Percentiles rank a stretch among this genome's conserved stretches.
Evolutionary conservation across 2,797 vertebrate species (phyloP).

Genomic region (Dendrocincla fuliginosa): DNA sequence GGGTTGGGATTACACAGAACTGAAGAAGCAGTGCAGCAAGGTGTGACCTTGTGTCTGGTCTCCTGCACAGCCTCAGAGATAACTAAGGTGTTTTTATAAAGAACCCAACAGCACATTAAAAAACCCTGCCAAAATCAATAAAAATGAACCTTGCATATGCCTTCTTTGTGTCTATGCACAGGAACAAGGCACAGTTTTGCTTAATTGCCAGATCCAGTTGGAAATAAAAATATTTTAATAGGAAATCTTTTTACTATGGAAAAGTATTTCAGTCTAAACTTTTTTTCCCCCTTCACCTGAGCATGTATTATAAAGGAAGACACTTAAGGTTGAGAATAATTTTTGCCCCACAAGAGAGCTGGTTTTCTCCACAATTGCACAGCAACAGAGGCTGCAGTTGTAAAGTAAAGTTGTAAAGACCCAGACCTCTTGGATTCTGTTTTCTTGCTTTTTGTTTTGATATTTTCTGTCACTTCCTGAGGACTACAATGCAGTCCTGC

Average conservation of each 20-base stretch:
- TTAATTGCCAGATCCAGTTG: neutral
- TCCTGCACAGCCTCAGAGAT: neutral
- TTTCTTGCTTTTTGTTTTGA: neutral
- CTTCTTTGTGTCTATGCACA: neutral
- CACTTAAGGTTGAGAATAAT: neutral
- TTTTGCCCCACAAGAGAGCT: neutral
- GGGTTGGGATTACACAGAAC: neutral
- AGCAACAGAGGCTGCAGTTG: neutral
- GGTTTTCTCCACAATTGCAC: neutral
- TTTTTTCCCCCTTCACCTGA: neutral
- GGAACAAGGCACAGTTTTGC: neutral
- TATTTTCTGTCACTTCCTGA: neutral
- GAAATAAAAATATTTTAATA: neutral
- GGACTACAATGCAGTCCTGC: neutral
- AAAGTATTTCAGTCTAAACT: neutral
- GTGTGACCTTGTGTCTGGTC: neutral
- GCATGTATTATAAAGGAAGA: neutral
- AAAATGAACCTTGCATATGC: fast-evolving
- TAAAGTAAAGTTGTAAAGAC: neutral
- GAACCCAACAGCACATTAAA: neutral
- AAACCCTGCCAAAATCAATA: neutral
- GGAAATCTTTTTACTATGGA: neutral
- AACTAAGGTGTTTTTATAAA: neutral
- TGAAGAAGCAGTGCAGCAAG: neutral
- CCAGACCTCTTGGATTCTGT: neutral